phyloP scores from a whole-genome alignment of 2,888 invertebrate genomes.

The Cephalotes varians region DNA sequence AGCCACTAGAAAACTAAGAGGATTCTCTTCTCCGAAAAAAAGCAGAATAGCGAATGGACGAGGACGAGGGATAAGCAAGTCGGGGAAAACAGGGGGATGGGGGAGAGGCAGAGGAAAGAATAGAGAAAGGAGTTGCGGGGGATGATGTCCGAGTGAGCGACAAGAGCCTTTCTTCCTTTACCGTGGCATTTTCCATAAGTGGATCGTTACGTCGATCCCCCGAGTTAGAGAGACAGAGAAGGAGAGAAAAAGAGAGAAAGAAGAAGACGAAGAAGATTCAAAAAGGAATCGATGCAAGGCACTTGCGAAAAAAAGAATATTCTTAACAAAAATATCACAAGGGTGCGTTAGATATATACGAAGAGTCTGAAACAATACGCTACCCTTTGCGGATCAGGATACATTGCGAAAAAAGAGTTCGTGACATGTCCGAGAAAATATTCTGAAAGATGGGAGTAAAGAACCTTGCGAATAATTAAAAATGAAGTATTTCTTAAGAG shows the following conservation, averaged over 20 bases:
- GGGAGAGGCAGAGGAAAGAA: background rate
- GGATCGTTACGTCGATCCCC: constrained; percentile 76
- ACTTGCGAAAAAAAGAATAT: constrained; percentile 51
- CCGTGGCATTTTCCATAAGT: constrained; percentile 76
- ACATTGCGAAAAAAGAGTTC: constrained; percentile 2
- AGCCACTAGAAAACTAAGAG: constrained; percentile 71
- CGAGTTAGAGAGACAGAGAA: constrained; percentile 49
- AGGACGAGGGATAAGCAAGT: constrained; percentile 12
- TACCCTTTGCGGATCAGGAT: constrained; percentile 28
- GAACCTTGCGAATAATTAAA: background rate
- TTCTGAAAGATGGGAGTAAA: background rate
- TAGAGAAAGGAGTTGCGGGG: constrained; percentile 31
- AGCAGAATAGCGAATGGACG: constrained; percentile 52
- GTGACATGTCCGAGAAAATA: constrained; percentile 8
- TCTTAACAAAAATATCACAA: constrained; percentile 45
- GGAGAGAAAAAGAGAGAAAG: background rate
- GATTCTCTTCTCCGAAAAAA: constrained; percentile 69
- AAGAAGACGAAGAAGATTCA: constrained; percentile 9
- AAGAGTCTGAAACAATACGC: constrained; percentile 35
- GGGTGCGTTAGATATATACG: constrained; percentile 1
- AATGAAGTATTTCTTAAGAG: background rate
- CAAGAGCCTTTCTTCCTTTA: constrained; percentile 76
- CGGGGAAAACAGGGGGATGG: background rate
- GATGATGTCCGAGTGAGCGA: constrained; percentile 71
- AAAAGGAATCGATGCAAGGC: constrained; percentile 65